Evolutionary conservation across 2,888 invertebrate species (phyloP), one percentile per base, ranked within the genome.

Genomic region (Eucriotettix oculatus): DNA sequence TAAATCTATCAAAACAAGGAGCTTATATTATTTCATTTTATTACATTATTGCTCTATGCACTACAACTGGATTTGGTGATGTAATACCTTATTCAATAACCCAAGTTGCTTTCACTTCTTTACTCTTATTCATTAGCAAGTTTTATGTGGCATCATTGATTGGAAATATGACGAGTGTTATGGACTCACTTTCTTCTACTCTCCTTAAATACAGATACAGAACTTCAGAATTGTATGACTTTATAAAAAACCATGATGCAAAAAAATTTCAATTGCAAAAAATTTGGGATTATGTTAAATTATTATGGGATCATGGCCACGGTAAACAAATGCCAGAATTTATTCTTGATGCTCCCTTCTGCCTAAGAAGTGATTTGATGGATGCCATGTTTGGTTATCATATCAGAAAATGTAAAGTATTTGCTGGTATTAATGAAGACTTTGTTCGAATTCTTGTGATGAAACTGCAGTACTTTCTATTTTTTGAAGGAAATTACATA

Each of bases 141-240:
- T 78, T 78, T 67, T 75, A 76, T 65, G 74, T 77, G 66, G 79
- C 78, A 76, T 72, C 78, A 2, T 72, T 78, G 10, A 78, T 78
- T 73, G 78, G 78, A 12, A 78, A 78, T 68, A 76, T 78, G 74
- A 77, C 77, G n/a, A 76, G 76, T 53, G 73, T 78, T 71, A 75
- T 78, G 62, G 74, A 76, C 7, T 76, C 77, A 0, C 75, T 77
- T 64, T 75, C 77, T 0, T 76, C 77, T 1, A 77, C 77, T 0
- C 73, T 76, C 1, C 76, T 78, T 57, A 73, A 72, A n/a, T 79
- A 78, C 64, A 78, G 78, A 62, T 75, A 77, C 63, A 73, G 74
- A 1, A 77, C 79, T 42, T 75, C 75, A 58, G 77, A 79, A 66
- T 67, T 79, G 10, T 69, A 73, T 63, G 78, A 78, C 63, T 78